Base-by-base conservation (phyloP, 1,140 invertebrate genomes). In the Aleiodes sp. region DNA sequence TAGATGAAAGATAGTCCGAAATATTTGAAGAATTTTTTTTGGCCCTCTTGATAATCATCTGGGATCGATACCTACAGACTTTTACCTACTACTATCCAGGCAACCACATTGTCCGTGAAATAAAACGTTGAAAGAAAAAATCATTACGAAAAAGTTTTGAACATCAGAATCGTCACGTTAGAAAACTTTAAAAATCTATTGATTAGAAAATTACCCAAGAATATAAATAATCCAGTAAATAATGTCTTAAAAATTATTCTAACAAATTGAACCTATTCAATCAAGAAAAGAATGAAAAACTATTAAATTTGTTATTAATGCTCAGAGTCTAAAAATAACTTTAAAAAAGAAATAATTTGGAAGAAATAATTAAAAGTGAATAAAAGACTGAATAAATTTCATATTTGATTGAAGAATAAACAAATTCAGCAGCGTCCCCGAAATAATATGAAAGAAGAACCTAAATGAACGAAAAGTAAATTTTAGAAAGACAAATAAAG, bases 371-470 rank as follows among this genome's bases (percentile, higher is more conserved):
- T n/a, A 6, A 6, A 41, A 41, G 14, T 14, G 39, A 41, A n/a
- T n/a, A n/a, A 8, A 41, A 8, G 39, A 8, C 9, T 14, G 8
- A 6, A 41, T n/a, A 41, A 41, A 64, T 57, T 4, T 37, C 52
- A 64, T 43, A 6, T 16, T 43, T 4, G 4, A 16, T 43, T 2
- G 14, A n/a, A 43, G 1, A 14, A 39, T n/a, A 9, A 21, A 39
- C 14, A 63, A 39, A 63, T 33, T 62, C 28, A 63, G 35, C 37
- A n/a, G n/a, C n/a, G n/a, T n/a, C n/a, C 39, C 19, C 39, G 19
- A 43, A 43, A 2, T 43, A 16, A 43, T 1, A 43, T 43, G 39
- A 43, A 43, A 43, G 10, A 43, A 43, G 6, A 43, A 6, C 19
- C n/a, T 2, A 12, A 43, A 43, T 43, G 14, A 43, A n/a, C 39